These are phyloP conservation scores for Lacerta agilis DNA, from an alignment of 2,797 vertebrate species.

Conservation along the genomic window DNA sequence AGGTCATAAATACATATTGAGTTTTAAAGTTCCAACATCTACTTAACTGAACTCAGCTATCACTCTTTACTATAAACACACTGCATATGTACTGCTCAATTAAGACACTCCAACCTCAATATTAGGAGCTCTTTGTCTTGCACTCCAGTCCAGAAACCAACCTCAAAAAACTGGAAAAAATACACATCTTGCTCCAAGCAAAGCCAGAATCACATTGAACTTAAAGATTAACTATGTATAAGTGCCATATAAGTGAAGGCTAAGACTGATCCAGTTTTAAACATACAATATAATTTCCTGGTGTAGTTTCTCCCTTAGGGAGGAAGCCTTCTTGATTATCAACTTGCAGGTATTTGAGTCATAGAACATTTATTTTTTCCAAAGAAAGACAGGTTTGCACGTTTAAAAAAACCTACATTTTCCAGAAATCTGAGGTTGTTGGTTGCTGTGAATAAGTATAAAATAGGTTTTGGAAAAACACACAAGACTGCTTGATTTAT, in stretches of 20 bases:
- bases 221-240: slow-evolving; percentile 28
- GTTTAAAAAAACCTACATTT: slow-evolving; percentile 69
- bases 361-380: slow-evolving; percentile 58
- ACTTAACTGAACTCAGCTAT: slow-evolving; percentile 63
- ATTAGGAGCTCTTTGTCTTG: slow-evolving; percentile 68
- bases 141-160: slow-evolving; percentile 72
- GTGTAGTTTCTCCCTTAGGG: slow-evolving; percentile 57
- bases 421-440: slow-evolving; percentile 84
- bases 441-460: slow-evolving; percentile 66
- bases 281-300: slow-evolving; percentile 48
- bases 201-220: slow-evolving; percentile 55
- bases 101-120: slow-evolving; percentile 61
- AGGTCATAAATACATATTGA: slow-evolving; percentile 68
- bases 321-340: slow-evolving; percentile 59
- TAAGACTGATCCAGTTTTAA: slow-evolving; percentile 58
- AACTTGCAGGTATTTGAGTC: slow-evolving; percentile 56
- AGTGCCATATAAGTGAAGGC: slow-evolving; percentile 49
- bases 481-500: slow-evolving; percentile 58
- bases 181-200: slow-evolving; percentile 53
- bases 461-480: slow-evolving; percentile 68
- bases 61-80: slow-evolving; percentile 54
- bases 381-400: slow-evolving; percentile 33
- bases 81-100: slow-evolving; percentile 56
- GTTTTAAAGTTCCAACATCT: slow-evolving; percentile 65
- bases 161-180: slow-evolving; percentile 82